Conservation (phyloP, 2,888 invertebrate genomes). For the Spatulosminthurus flaviceps region DNA sequence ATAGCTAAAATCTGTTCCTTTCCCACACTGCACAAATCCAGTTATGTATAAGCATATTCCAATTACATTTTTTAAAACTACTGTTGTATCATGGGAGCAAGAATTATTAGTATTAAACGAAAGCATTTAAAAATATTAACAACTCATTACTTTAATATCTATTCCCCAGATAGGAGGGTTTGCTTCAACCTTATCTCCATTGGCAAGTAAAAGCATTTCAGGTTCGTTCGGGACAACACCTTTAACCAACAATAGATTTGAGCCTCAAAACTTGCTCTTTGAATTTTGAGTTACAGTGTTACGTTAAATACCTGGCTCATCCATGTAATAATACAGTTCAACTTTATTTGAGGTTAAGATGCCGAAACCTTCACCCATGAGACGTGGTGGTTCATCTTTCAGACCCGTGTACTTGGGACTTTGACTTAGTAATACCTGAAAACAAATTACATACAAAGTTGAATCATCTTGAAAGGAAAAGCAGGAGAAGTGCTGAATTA, state of each 20-base stretch:
- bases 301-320: constrained; percentile 80
- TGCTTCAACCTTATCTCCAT: constrained; percentile 92
- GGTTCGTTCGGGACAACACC: constrained; percentile 89
- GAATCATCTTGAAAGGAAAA: no score
- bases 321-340: constrained; percentile 96
- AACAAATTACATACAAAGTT: constrained; percentile 10
- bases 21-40: constrained; percentile 78
- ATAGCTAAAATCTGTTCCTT: constrained; percentile 95
- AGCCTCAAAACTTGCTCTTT: no score
- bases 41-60: no score
- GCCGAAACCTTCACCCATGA: constrained; percentile 99
- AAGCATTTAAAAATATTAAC: background rate
- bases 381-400: constrained; percentile 93
- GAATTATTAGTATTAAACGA: no score
- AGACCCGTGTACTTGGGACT: constrained; percentile 93
- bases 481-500: no score
- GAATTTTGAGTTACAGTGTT: no score
- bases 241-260: constrained; percentile 57
- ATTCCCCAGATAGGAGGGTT: constrained; percentile 96
- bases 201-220: constrained; percentile 85
- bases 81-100: no score
- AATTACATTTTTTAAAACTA: background rate
- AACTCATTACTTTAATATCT: constrained; percentile 77
- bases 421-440: constrained; percentile 86
- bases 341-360: constrained; percentile 94